Evolutionary conservation across 2,113 vertebrate genomes (phyloP), one percentile per base, ranked within the genome.

Genomic region (Cromileptes altivelis): DNA sequence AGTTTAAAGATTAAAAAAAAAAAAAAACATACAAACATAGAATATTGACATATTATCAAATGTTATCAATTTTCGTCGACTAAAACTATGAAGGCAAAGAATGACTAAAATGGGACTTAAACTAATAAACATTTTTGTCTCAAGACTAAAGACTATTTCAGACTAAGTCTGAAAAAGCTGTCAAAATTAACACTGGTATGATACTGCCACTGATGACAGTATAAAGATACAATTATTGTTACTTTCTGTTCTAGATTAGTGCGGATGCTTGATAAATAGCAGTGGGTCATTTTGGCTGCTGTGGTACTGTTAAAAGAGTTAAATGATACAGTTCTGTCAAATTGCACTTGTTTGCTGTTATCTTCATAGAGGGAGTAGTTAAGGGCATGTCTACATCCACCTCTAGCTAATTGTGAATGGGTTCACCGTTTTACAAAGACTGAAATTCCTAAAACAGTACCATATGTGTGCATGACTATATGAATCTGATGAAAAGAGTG

Each of bases 311-410:
- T 11, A 45, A 45, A 37, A 37, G 33, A 37, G 33, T 37, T 37
- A 37, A 37, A 37, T 37, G 33, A 37, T 37, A 7, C 42, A 11
- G 9, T 45, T 45, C 9, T 45, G 42, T 45, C 9, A 45, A 45
- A 23, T 27, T 14, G 37, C 27, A 49, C 64, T 56, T 61, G 62
- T 81, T 76, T 33, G 86, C 65, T 75, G 75, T 78, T 77, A 78
- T 85, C 87, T 81, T 78, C 79, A 89, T 88, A 80, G 56, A 30
- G 77, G 33, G 75, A 74, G 83, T 68, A 55, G 88, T 78, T 52
- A 70, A 81, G 78, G 83, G 86, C 21, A 75, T 82, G 83, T 80
- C 87, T 21, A 23, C 40, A 30, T 65, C 75, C n/a, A 75, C 57
- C 25, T 55, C 62, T n/a, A 50, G 33, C 61, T 49, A n/a, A 82